Percentiles rank a stretch among this genome's conserved stretches.
Conservation (phyloP, 1,140 invertebrate genomes). For the Nasonia vitripennis region DNA sequence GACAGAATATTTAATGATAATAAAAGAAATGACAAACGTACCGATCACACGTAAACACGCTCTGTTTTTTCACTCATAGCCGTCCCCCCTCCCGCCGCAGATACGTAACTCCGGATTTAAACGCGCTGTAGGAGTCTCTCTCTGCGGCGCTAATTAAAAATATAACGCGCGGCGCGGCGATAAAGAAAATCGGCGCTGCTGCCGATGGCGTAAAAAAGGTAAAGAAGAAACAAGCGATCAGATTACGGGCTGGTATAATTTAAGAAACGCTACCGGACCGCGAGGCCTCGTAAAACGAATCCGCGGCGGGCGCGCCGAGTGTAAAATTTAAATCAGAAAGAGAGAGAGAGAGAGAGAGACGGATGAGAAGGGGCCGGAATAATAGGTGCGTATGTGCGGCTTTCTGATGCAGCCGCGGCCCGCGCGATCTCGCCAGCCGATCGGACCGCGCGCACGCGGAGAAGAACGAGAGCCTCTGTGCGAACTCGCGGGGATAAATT, state of each 20-base stretch:
- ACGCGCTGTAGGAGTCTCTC: too few relatives aligned
- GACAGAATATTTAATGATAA: slow-evolving; percentile 65
- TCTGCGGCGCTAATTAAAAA: neutral
- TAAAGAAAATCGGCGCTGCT: neutral
- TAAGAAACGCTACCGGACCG: too few relatives aligned
- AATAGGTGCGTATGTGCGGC: neutral
- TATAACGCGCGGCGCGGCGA: neutral
- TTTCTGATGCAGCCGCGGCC: neutral
- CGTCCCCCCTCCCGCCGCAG: too few relatives aligned
- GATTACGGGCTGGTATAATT: too few relatives aligned
- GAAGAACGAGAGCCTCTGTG: slow-evolving; percentile 33
- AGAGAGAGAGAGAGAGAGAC: too few relatives aligned
- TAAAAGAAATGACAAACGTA: slow-evolving; percentile 6
- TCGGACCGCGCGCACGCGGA: neutral
- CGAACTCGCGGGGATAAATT: slow-evolving; percentile 72
- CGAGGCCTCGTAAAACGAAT: neutral
- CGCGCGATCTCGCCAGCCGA: neutral
- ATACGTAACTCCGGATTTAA: too few relatives aligned
- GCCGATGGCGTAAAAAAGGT: neutral
- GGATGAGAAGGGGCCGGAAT: neutral
- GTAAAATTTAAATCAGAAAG: neutral
- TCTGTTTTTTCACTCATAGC: neutral
- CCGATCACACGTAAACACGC: neutral
- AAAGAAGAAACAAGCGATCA: too few relatives aligned
- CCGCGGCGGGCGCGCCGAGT: neutral